Percentiles rank a stretch among this genome's conserved stretches.
Evolutionary conservation across 2,113 vertebrate genomes (phyloP).

Genomic region (Hippopotamus amphibius): DNA sequence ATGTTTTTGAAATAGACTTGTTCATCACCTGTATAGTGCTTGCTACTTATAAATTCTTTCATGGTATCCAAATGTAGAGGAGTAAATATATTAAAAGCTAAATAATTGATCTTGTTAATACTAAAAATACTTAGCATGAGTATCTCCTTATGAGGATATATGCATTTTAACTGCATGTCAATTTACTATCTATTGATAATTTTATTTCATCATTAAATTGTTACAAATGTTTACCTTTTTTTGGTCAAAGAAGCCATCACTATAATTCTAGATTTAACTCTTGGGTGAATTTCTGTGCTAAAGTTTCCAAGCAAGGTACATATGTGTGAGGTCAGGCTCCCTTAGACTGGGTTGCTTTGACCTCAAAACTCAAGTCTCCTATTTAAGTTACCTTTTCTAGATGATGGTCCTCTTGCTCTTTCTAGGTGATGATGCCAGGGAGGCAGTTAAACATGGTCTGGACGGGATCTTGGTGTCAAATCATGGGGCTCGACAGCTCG

Average conservation of each 20-base stretch:
- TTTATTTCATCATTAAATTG: slow-evolving; percentile 1
- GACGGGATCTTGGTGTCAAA: slow-evolving; percentile 97
- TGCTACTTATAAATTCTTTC: background rate
- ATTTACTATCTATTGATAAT: background rate
- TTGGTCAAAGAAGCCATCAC: background rate
- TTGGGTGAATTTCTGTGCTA: background rate
- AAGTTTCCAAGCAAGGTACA: background rate
- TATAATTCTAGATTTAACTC: background rate
- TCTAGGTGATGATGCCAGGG: slow-evolving; percentile 92
- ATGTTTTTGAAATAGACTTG: slow-evolving; percentile 25
- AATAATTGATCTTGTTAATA: background rate
- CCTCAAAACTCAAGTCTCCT: background rate
- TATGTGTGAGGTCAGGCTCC: background rate
- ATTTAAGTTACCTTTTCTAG: background rate
- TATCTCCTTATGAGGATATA: background rate
- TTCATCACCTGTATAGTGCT: background rate
- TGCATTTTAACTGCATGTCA: background rate
- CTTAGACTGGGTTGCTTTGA: background rate
- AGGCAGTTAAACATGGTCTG: slow-evolving; percentile 92
- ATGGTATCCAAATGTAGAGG: background rate
- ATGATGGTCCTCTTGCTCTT: background rate
- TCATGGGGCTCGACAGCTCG: slow-evolving; percentile 93
- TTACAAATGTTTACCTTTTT: background rate
- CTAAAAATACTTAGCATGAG: background rate
- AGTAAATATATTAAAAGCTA: slow-evolving; percentile 30